Evolutionary conservation across 2,888 invertebrate genomes (phyloP).

Genomic region (Macrosiphum euphorbiae): DNA sequence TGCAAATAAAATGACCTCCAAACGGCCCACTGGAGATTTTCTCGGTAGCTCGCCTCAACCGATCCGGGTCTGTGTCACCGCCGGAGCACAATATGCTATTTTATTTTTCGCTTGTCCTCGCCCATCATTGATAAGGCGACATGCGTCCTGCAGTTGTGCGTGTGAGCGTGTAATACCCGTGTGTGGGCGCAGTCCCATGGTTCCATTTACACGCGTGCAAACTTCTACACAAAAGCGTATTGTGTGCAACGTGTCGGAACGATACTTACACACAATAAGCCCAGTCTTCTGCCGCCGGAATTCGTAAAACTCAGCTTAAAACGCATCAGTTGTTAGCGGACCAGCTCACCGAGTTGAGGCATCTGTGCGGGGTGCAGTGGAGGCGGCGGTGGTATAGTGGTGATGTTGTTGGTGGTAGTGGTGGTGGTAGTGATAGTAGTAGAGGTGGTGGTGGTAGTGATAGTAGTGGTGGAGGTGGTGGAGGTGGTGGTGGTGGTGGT

Average conservation of each 20-base stretch:
- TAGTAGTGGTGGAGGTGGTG: background rate
- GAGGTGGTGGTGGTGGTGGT: background rate
- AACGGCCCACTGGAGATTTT: no score
- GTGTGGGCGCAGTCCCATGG: background rate
- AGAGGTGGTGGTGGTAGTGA: no score
- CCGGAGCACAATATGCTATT: no score
- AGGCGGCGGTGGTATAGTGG: background rate
- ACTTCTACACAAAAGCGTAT: slow-evolving; percentile 7
- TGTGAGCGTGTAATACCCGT: background rate
- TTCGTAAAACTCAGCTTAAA: slow-evolving; percentile 30
- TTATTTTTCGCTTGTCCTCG: no score
- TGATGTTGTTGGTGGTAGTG: background rate
- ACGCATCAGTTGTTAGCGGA: slow-evolving; percentile 33
- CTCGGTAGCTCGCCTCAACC: no score
- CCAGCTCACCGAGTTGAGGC: background rate
- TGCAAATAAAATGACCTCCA: no score
- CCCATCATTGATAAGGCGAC: no score
- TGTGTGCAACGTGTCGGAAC: slow-evolving; percentile 26
- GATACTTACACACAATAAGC: slow-evolving; percentile 13
- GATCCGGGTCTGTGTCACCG: no score
- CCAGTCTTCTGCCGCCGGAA: slow-evolving; percentile 15
- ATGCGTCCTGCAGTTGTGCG: background rate
- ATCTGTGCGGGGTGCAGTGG: background rate
- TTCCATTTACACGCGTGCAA: background rate
- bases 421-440: background rate